Evolutionary conservation across 2,113 vertebrate genomes (phyloP), one percentile per base, ranked within the genome.

Genomic region (Nothocercus julius): DNA sequence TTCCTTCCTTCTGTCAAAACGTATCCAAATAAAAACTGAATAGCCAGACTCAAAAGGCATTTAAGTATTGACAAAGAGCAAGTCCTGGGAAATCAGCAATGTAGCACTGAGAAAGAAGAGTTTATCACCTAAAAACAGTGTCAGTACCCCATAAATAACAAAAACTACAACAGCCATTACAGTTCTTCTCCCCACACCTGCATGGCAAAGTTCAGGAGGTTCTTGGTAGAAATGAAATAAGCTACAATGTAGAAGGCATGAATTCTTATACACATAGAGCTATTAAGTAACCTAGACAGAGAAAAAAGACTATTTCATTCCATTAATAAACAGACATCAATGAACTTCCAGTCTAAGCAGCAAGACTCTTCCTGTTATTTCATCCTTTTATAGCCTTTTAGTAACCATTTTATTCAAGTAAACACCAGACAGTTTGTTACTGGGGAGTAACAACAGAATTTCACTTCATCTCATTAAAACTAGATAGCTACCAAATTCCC

Each of bases 151-250:
- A 69, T 16, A 74, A 59, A 56, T 3, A 81, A 38, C 47, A 81
- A 53, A 89, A 74, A 0, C 34, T 32, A 53, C 13, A 58, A 20
- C 1, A 59, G 42, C 32, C 28, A 38, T 67, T 56, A 56, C 25
- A 56, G 72, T 25, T 68, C 45, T 73, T 32, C 44, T 62, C 3
- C 15, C 38, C 75, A 27, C 24, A 61, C 51, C 76, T 36, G 7
- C 11, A 38, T 30, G 32, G 64, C 32, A 64, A 91, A 85, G 75
- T 77, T 83, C 72, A 90, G 42, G 85, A 92, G 36, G 45, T 67
- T 83, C 89, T 74, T 18, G 85, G 56, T 59, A 77, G 54, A 78
- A 93, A 42, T 73, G 11, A 87, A 89, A 90, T 82, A 72, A 93
- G 45, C 27, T 45, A 49, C 38, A 56, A 40, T 17, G 56, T 34